A percentile compares a stretch with the other conserved stretches of the same genome.
Conservation (phyloP, 2,797 vertebrate genomes). For the Delichon dasypus region DNA sequence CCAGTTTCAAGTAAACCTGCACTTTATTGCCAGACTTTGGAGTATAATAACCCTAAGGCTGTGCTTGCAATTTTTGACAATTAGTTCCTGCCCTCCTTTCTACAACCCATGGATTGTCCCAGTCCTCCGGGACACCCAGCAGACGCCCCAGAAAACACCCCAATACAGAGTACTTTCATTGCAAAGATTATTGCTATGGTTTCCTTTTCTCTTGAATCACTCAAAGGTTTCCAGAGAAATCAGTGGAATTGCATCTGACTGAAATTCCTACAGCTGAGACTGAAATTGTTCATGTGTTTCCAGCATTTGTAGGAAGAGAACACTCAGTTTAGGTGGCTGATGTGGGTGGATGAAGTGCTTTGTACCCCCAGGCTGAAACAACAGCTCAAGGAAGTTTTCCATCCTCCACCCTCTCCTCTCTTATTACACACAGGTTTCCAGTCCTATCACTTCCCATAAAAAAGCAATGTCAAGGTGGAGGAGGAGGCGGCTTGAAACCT, state of each 20-base stretch:
- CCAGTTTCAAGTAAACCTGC: not conserved
- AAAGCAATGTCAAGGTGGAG: not conserved
- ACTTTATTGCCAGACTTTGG: not conserved
- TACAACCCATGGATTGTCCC: not conserved
- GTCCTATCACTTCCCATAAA: not conserved
- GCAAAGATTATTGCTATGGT: not conserved
- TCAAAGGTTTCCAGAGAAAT: not conserved
- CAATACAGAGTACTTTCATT: not conserved
- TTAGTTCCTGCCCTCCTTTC: not conserved
- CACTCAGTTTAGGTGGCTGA: not conserved
- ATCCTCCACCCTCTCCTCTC: not conserved
- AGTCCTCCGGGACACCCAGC: not conserved
- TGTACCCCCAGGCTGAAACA: not conserved
- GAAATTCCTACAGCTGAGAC: not conserved
- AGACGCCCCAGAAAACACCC: not conserved
- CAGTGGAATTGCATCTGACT: not conserved
- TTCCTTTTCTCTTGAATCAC: not conserved
- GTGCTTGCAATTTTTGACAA: not conserved
- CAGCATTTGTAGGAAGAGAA: not conserved
- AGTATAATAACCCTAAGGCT: not conserved
- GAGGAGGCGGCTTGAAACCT: not conserved
- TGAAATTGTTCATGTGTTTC: not conserved
- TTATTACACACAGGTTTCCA: not conserved
- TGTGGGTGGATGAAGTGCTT: not conserved
- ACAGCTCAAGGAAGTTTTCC: not conserved